A percentile compares a stretch with the other conserved stretches of the same genome.
phyloP scores from a whole-genome alignment of 2,113 vertebrate species.

The Dissostichus mawsoni region DNA sequence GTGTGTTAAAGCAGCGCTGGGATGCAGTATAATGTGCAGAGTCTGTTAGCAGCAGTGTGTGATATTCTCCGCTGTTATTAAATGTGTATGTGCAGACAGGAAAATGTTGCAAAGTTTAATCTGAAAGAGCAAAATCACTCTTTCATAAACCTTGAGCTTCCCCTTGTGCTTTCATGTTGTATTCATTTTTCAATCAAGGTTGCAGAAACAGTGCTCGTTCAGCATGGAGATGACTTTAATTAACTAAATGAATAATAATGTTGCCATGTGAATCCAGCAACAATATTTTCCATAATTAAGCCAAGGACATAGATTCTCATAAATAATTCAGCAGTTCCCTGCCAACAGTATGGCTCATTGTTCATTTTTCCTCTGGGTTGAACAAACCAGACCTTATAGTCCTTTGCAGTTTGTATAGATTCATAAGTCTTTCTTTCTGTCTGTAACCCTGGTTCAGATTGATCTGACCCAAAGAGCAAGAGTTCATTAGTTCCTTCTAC shows the following conservation, averaged over 20 bases:
- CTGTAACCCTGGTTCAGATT: not conserved
- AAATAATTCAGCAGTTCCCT: slow-evolving; percentile 64
- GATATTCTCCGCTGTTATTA: slow-evolving; percentile 7
- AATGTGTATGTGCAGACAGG: not conserved
- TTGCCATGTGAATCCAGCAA: slow-evolving; percentile 32
- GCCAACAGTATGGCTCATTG: slow-evolving; percentile 30
- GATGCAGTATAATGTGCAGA: not conserved
- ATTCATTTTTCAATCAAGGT: slow-evolving; percentile 61
- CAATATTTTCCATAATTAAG: slow-evolving; percentile 54
- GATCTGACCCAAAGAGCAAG: not conserved
- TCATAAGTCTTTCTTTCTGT: not conserved
- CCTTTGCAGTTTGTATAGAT: not conserved
- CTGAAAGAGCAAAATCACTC: not conserved
- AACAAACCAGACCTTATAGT: not conserved
- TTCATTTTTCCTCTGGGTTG: not conserved
- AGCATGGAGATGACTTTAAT: slow-evolving; percentile 65
- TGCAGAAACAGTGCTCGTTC: slow-evolving; percentile 33
- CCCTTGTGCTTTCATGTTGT: slow-evolving; percentile 56
- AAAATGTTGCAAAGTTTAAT: too few species aligned
- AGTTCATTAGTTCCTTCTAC: not conserved
- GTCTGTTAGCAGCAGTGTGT: not conserved
- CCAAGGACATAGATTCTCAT: slow-evolving; percentile 58
- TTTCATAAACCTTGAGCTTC: slow-evolving; percentile 29
- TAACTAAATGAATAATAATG: slow-evolving; percentile 68
- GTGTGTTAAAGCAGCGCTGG: not conserved